Base-by-base conservation (phyloP, 2,888 invertebrate species). In the Fabriciana adippe region DNA sequence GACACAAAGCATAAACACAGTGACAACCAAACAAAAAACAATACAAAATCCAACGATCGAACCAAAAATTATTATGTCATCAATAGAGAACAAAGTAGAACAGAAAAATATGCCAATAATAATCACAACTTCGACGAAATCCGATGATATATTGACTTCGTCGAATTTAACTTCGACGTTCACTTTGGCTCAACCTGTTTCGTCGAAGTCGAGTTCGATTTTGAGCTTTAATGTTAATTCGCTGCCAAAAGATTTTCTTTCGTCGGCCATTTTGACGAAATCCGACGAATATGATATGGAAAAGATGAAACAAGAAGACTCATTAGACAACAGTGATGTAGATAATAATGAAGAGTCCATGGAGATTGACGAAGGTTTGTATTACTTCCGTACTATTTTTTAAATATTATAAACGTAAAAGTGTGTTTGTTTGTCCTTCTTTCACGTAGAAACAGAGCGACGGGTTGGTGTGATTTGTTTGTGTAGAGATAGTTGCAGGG, bases 301-400 rank as follows among this genome's bases (percentile, higher is more conserved):
- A 41, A 70, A 70, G 50, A 65, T 70, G 0, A 80, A 74, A 18
- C 63, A 63, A 5, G 67, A 72, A 6, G 59, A 54, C 3, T 8
- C 75, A 0, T 85, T 89, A 84, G 85, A 87, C 11, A 41, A 41
- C 53, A 85, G 85, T 70, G 87, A 88, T 78, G 86, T 87, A 3
- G 70, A 70, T 2, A 67, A 65, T 45, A 70, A 73, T 26, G 75
- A 74, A 15, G 68, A 68, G 21, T 67, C 72, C 8, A 75, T 75
- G 72, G 74, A 75, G 47, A 74, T 74, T 51, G 74, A 74, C 67
- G 73, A 73, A 73, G 75, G 75, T 76, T 59, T 21, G 18, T 62
- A 45, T 51, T 0, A 0, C 0, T 60, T 31, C 6, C 31, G 6
- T n/a, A 21, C n/a, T 64, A 4, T n/a, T 16, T n/a, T 41, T 26